Evolutionary conservation across 1,140 invertebrate genomes (phyloP), one percentile per base, ranked within the genome.

Genomic region (Cryptotermes secundus): DNA sequence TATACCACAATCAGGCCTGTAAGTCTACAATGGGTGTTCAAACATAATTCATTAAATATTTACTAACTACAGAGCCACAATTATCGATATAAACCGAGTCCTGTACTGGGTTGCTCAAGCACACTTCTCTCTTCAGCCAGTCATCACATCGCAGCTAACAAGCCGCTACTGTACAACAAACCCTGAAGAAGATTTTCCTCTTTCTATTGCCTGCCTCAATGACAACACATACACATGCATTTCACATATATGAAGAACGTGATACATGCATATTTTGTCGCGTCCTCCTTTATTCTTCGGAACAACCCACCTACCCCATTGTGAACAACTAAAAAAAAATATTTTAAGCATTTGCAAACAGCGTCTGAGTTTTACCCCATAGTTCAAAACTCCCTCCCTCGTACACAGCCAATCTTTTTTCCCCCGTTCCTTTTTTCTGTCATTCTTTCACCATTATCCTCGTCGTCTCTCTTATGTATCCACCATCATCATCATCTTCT

Each of bases 391-490:
- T 72, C 59, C 6, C 26, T 16, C 59, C 59, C 4, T 72, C 59
- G 10, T 31, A n/a, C 59, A 7, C 59, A 31, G 31, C 59, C 26
- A 31, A 72, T 72, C 9, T 72, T 31, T 72, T 72, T 31, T n/a
- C 53, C 19, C 31, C 3, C 19, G 3, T 49, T 72, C 31, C n/a
- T 72, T 72, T 72, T 72, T 72, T 31, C 26, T 72, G 59, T 72
- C 59, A 72, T 72, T 72, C 59, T 72, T 72, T 72, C 59, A n/a
- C 59, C 59, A 31, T 72, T 72, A 72, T 72, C 6, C 59, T n/a
- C 59, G 59, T 65, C 59, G 59, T 72, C 59, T 72, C 59, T 31
- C n/a, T 72, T 72, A 72, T 72, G 59, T 72, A 72, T 72, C 59
- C 59, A 31, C 26, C 59, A 72, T 31, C 59, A 72, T 31, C 59